Conservation (phyloP, 2,113 vertebrate species). For the Paraplagusia blochii region DNA sequence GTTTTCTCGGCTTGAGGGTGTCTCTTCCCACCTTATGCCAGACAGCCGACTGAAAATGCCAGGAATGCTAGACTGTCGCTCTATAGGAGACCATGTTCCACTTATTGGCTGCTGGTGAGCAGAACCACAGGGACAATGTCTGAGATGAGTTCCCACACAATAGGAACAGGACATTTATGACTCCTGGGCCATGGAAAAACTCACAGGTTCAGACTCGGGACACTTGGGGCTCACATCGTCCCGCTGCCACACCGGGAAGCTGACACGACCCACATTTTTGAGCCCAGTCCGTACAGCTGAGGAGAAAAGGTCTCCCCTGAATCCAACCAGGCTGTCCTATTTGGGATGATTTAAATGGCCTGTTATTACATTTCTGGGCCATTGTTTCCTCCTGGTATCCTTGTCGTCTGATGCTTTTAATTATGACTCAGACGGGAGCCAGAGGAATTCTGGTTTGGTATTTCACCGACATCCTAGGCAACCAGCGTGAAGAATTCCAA, state of each 20-base stretch:
- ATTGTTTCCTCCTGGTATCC: conserved; percentile 53
- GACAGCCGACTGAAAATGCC: conserved; percentile 78
- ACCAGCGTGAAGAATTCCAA: conserved; percentile 28
- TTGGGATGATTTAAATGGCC: conserved; percentile 75
- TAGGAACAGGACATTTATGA: conserved; percentile 81
- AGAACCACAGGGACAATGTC: conserved; percentile 73
- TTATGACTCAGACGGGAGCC: conserved; percentile 58
- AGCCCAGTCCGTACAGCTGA: conserved; percentile 43
- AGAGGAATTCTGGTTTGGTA: conserved; percentile 29
- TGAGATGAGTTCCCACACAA: conserved; percentile 79
- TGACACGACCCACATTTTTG: conserved; percentile 62
- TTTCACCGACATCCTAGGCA: conserved; percentile 43
- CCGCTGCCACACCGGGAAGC: conserved; percentile 52
- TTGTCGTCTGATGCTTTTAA: conserved; percentile 51
- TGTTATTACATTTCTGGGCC: conserved; percentile 71
- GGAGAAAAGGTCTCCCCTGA: conserved; percentile 60
- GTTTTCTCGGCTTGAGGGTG: conserved; percentile 56
- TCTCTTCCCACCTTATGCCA: conserved; percentile 59
- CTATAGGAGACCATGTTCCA: conserved; percentile 79
- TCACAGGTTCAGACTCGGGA: conserved; percentile 61
- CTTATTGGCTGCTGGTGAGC: conserved; percentile 79
- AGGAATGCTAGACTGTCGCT: conserved; percentile 82
- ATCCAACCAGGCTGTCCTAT: conserved; percentile 69
- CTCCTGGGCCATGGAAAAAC: conserved; percentile 60
- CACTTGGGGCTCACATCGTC: conserved; percentile 43